Conservation (phyloP, 2,888 invertebrate species). For the Drosophila heteroneura region DNA sequence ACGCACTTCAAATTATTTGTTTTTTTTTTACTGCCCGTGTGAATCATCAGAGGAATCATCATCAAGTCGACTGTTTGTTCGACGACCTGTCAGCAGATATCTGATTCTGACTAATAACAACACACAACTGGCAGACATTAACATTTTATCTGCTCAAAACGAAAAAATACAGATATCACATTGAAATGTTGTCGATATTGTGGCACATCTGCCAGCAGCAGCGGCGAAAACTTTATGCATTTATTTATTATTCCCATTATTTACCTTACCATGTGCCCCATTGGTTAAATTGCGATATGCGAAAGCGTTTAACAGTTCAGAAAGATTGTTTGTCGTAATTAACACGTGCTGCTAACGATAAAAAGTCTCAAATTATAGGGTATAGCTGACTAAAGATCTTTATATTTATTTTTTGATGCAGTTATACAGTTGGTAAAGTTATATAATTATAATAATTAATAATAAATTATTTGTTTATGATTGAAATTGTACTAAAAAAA, state of each 20-base stretch:
- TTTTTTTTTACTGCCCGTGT: background rate
- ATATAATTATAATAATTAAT: background rate
- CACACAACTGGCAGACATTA: conserved; percentile 17
- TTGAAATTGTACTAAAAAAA: background rate
- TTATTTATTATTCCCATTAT: conserved; percentile 47
- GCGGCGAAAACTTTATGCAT: conserved; percentile 9
- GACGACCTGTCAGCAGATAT: conserved; percentile 28
- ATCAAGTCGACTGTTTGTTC: background rate
- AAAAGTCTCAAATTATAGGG: background rate
- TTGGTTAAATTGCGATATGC: conserved; percentile 10
- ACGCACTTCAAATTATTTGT: background rate
- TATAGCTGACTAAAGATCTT: background rate
- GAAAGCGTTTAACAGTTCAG: background rate
- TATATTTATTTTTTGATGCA: background rate
- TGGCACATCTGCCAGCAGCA: conserved; percentile 42
- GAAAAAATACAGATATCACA: conserved; percentile 8
- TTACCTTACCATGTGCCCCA: conserved; percentile 7
- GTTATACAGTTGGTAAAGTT: too few species aligned
- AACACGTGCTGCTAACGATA: conserved; percentile 20
- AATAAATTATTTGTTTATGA: rapidly evolving
- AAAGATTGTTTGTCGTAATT: conserved; percentile 19
- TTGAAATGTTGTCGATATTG: conserved; percentile 47
- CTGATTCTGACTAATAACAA: conserved; percentile 36
- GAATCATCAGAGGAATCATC: conserved; percentile 28
- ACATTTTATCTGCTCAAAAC: conserved; percentile 25